Base-by-base conservation (phyloP, 1,140 invertebrate genomes). In the Ceratosolen fusciceps region DNA sequence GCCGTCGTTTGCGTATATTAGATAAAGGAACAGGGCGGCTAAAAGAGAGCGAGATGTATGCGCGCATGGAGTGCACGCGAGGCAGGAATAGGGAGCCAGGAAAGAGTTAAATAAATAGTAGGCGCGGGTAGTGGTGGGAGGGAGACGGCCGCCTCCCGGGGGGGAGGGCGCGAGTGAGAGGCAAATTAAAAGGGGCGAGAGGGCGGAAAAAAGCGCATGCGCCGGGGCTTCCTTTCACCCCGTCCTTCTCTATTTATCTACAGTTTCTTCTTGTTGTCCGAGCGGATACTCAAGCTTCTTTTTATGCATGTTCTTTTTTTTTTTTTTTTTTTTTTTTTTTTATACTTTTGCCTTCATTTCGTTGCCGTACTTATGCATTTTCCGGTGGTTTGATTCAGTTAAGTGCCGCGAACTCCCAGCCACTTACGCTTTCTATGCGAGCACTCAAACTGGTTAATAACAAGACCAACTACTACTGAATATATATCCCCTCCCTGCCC, bases 1-100 rank as follows among this genome's bases (percentile, higher is more conserved):
- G 70, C 83, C 81, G 87, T 84, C 84, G 86, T 84, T 88, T 86
- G 86, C 85, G 83, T 82, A 83, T 81, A 79, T 79, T 75, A 79
- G 82, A 86, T 81, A 82, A 83, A 85, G 85, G 81, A 82, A 85
- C 81, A 83, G 80, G 80, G 83, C 34, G 74, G 79, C 80, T 82
- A 80, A 81, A 76, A 82, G 80, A 74, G 77, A 83, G 82, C 60
- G 31, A 81, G 80, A 80, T 75, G 78, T 67, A 80, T 77, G 75
- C 37, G 19, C 19, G 39, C 16, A 47, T 37, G 19, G 26, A 43
- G 68, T 56, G 12, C 31, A 65, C 31, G 34, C 37, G 31, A n/a
- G 31, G 19, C 62, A 34, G 56, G 24, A 73, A 10, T 9, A n/a
- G 60, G 21, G 43, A 73, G 58, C 26, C 24, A 26, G 29, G 24